Conservation (phyloP, 1,140 invertebrate genomes). For the Euura lappo region DNA sequence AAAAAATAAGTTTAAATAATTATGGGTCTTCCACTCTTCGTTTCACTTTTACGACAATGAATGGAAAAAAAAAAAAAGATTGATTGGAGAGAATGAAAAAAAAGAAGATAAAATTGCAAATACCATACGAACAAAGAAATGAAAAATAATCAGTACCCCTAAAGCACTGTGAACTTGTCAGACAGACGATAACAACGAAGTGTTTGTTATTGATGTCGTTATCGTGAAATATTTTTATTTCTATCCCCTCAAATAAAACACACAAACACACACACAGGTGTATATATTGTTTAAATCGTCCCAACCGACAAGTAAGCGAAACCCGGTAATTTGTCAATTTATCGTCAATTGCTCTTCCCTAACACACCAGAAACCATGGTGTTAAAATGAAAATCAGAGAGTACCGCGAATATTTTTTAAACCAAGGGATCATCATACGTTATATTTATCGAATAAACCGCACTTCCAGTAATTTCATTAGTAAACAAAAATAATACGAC, state of each 20-base stretch:
- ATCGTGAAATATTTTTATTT: not conserved
- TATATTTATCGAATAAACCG: not conserved
- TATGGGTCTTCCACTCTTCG: too few species aligned
- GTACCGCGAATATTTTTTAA: too few species aligned
- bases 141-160: not conserved
- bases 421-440: too few species aligned
- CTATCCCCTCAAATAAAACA: not conserved
- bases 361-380: too few species aligned
- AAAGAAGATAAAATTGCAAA: not conserved
- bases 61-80: not conserved
- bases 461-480: not conserved
- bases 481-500: not conserved
- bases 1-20: too few species aligned
- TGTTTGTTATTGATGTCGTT: not conserved
- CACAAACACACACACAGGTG: not conserved
- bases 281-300: too few species aligned
- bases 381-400: too few species aligned
- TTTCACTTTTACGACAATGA: too few species aligned
- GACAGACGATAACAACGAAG: not conserved
- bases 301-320: too few species aligned
- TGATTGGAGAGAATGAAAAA: not conserved
- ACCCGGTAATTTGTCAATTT: too few species aligned
- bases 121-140: too few species aligned
- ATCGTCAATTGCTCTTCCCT: too few species aligned
- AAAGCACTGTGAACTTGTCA: constrained; percentile 1